Base-by-base conservation (phyloP, 2,888 invertebrate species). In the Aquatica leii region DNA sequence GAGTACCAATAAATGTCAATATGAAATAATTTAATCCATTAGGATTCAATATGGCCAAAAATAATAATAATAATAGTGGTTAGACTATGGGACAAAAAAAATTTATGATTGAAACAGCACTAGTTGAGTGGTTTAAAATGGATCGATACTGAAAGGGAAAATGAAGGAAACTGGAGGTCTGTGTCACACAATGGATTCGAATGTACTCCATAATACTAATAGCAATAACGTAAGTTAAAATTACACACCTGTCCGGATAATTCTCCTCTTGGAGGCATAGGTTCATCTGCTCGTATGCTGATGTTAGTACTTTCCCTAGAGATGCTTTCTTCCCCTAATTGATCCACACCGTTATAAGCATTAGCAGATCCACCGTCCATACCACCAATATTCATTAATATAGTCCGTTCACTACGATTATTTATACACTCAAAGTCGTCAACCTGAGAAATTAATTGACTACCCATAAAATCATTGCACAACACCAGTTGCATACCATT, bases 221-320 rank as follows among this genome's bases (percentile, higher is more conserved):
- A n/a, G n/a, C n/a, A n/a, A n/a, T n/a, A n/a, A n/a, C n/a, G n/a
- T n/a, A n/a, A n/a, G n/a, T n/a, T 4, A 24, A 24, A 24, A 24
- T 24, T 24, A 24, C 49, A 58, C 78, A 94, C 94, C 78, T 93
- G 94, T 12, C 93, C 94, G 11, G 93, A 93, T 41, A 94, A 85
- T 81, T 94, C 94, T 0, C 94, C 94, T 66, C 92, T 87, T 0
- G 94, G 90, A 35, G 94, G 94, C 93, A 94, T 94, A 69, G 90
- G 88, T 80, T 94, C 94, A 76, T 94, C 93, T 0, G 94, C 89
- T 71, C 92, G 87, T 74, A 94, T 93, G 77, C 93, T 91, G 49
- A 93, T 82, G 78, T 93, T 90, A 49, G 92, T 82, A 71, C 86
- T 85, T 60, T 83, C 83, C 1, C 81, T 80, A 20, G 62, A 62